Evolutionary conservation across 2,888 invertebrate species (phyloP), one percentile per base, ranked within the genome.

Genomic region (Pegoplata infirma): DNA sequence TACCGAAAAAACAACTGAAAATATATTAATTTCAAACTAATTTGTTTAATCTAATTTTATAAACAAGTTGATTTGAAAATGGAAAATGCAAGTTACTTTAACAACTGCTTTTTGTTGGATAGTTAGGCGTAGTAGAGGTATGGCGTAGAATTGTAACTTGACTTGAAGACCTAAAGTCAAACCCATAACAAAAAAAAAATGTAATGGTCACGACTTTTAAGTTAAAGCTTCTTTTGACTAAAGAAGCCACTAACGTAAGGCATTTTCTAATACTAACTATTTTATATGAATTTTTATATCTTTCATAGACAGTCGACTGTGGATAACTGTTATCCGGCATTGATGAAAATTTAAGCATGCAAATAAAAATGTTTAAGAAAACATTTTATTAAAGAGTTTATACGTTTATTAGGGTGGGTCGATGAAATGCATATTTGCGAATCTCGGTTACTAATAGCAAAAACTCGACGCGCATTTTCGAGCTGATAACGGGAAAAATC

Each of bases 171-270:
- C 61, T 79, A 46, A 74, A 79, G 66, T 61, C 69, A 71, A 79
- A 79, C 56, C 66, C 66, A 59, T n/a, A n/a, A n/a, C n/a, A n/a
- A n/a, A n/a, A n/a, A n/a, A n/a, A 69, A 76, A 67, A 78, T 55
- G 25, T 67, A 79, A 66, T 72, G 78, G 76, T 80, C 81, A 81
- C 81, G 81, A 80, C 40, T 78, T 76, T n/a, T 67, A n/a, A 44
- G 47, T 6, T 74, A 68, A 55, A 80, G 67, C 80, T 78, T 81
- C 81, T 81, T n/a, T 75, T 76, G 59, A 36, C 67, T 72, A 23
- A 46, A 68, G 56, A 67, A 32, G 40, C 46, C 47, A 47, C 56
- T 47, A 59, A 12, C 21, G 46, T 51, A 14, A 64, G 77, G 47
- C 49, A 63, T 63, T 61, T 47, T 61, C 17, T 49, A 10, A 21